Evolutionary conservation across 2,888 invertebrate species (phyloP).

Genomic region (Lissocephala sabroskyi): DNA sequence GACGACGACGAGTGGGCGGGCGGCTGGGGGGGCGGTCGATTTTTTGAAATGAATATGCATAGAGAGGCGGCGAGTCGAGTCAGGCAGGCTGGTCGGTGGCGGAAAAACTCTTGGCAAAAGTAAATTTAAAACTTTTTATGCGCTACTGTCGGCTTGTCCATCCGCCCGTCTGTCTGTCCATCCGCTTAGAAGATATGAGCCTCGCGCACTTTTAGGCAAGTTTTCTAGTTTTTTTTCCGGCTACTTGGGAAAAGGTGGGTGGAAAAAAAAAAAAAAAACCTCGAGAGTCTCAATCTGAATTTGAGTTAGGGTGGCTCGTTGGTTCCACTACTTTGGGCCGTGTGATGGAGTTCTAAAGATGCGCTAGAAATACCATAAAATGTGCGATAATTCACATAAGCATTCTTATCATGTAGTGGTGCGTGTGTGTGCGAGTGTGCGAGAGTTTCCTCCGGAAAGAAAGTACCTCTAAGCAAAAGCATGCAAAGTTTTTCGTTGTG

Average conservation of each 20-base stretch:
- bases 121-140: slow-evolving; percentile 58
- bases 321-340: too few relatives aligned
- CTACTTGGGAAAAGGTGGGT: neutral
- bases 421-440: slow-evolving; percentile 25
- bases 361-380: slow-evolving; percentile 43
- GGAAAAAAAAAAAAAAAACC: too few relatives aligned
- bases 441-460: slow-evolving; percentile 51
- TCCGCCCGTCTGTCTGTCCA: slow-evolving; percentile 18
- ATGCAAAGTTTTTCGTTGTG: slow-evolving; percentile 50
- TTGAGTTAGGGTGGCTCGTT: too few relatives aligned
- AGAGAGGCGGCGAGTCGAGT: too few relatives aligned
- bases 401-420: slow-evolving; percentile 48
- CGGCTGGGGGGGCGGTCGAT: slow-evolving; percentile 28
- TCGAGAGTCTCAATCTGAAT: too few relatives aligned
- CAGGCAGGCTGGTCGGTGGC: too few relatives aligned
- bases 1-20: slow-evolving; percentile 6
- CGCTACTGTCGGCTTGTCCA: slow-evolving; percentile 29
- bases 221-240: slow-evolving; percentile 48
- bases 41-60: slow-evolving; percentile 62
- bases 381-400: slow-evolving; percentile 65
- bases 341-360: slow-evolving; percentile 24
- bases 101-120: slow-evolving; percentile 62
- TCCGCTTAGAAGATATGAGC: slow-evolving; percentile 45
- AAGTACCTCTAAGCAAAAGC: slow-evolving; percentile 52
- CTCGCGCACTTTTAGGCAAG: slow-evolving; percentile 56